Evolutionary conservation across 2,797 vertebrate species (phyloP).

Genomic region (Gephyroberyx darwinii): DNA sequence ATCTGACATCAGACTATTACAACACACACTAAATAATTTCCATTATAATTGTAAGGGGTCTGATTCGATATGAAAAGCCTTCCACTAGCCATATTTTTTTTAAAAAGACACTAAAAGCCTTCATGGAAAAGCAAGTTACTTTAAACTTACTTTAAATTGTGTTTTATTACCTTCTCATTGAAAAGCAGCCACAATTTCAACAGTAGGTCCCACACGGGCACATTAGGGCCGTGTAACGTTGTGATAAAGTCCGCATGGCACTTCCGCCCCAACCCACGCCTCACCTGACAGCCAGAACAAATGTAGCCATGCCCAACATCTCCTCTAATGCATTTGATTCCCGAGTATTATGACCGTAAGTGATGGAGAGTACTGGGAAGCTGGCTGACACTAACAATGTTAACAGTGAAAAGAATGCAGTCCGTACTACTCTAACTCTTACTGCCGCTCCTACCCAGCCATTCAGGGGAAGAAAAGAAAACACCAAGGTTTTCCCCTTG

Average conservation of each 20-base stretch:
- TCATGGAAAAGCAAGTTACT: neutral
- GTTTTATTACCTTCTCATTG: neutral
- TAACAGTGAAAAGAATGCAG: slow-evolving; percentile 69
- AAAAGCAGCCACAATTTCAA: slow-evolving; percentile 23
- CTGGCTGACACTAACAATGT: slow-evolving; percentile 80
- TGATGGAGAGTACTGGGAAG: slow-evolving; percentile 78
- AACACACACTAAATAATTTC: slow-evolving; percentile 7
- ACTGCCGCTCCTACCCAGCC: slow-evolving; percentile 43
- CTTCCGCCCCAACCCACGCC: slow-evolving; percentile 11
- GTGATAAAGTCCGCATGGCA: slow-evolving; percentile 33
- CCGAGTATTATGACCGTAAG: slow-evolving; percentile 76
- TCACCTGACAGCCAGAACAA: slow-evolving; percentile 67
- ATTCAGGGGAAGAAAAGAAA: slow-evolving; percentile 56
- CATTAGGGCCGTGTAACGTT: slow-evolving; percentile 29
- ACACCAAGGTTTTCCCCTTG: slow-evolving; percentile 63
- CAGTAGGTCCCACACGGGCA: slow-evolving; percentile 16
- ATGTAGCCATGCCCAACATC: slow-evolving; percentile 63
- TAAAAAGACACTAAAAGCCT: too few species aligned
- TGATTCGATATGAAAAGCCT: too few species aligned
- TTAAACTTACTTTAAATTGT: neutral
- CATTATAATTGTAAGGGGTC: neutral
- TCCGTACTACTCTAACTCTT: slow-evolving; percentile 65
- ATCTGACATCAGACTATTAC: too few species aligned
- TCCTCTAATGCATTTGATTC: slow-evolving; percentile 73
- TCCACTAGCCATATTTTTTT: too few species aligned